Evolutionary conservation across 2,888 invertebrate genomes (phyloP).

Genomic region (Apamea monoglypha): DNA sequence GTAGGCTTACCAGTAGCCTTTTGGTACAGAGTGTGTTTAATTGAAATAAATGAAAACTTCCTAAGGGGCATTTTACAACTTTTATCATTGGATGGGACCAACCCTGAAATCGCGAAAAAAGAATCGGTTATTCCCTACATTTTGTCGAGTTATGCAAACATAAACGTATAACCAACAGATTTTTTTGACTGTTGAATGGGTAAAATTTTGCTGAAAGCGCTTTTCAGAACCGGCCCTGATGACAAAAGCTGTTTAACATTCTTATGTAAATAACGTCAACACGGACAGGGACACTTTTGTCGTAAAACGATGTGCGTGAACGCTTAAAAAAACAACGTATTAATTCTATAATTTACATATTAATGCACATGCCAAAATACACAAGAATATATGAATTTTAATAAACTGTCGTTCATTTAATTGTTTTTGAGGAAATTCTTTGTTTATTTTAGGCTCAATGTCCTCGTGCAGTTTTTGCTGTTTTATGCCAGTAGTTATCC

Average conservation of each 20-base stretch:
- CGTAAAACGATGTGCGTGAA: conserved; percentile 18
- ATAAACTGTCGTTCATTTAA: conserved; percentile 11
- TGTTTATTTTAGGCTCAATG: neutral
- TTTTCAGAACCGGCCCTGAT: conserved; percentile 7
- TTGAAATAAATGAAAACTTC: neutral
- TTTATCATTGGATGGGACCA: neutral
- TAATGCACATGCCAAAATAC: conserved; percentile 37
- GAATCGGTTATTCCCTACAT: neutral
- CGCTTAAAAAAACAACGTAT: conserved; percentile 29
- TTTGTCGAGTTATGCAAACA: neutral
- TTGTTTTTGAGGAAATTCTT: conserved; percentile 69
- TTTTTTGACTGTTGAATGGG: neutral
- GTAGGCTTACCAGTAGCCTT: neutral
- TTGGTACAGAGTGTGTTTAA: neutral
- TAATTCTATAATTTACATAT: conserved; percentile 36
- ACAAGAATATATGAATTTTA: conserved; percentile 41
- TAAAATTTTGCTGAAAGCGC: neutral
- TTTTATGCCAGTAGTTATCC: neutral
- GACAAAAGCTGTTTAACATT: conserved; percentile 25
- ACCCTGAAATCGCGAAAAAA: neutral
- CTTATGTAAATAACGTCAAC: conserved; percentile 39
- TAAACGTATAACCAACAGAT: neutral
- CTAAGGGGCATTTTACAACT: neutral
- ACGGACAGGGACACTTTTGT: conserved; percentile 18
- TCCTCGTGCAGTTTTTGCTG: neutral